Evolutionary conservation across 2,113 vertebrate species (phyloP), one percentile per base, ranked within the genome.

Genomic region (Rattus rattus): DNA sequence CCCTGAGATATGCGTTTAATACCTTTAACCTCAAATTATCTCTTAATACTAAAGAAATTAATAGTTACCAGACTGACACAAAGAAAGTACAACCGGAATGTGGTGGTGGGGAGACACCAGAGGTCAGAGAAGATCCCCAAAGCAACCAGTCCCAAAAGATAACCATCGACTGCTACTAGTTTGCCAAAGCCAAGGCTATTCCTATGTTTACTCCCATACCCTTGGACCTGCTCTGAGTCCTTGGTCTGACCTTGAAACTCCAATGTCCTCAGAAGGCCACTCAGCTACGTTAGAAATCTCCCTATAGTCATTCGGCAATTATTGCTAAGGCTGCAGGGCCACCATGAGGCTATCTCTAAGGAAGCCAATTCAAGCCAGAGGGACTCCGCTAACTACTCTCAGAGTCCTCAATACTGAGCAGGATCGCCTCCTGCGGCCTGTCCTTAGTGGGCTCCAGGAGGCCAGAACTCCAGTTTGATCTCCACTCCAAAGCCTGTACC

Each of bases 1-100:
- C 33, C 83, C 73, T 6, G 14, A 54, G 19, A 88, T 73, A 59
- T 39, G 13, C 92, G 26, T 75, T 79, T 83, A 79, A 89, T 19
- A 87, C 39, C 61, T 92, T 52, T 69, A 91, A 88, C 59, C 43
- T 63, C 87, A 73, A 86, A 83, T 80, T 92, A 76, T 20, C 90
- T 94, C 87, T 54, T 87, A 54, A 26, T 7, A 28, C 5, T 13
- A 30, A 54, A 33, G 63, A n/a, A 84, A 52, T 73, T 49, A 70
- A 30, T 52, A 39, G 39, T 2, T 26, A 24, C 75, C 52, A 39
- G 39, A 70, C 72, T 43, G 49, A 65, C 28, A 59, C 16, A 13
- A 80, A 95, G 12, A 16, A 76, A 90, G 10, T 17, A 16, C 24
- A 43, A 0, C 65, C 2, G 26, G 59, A n/a, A 39, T 19, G 28